These are phyloP conservation scores for Ophion ellenae DNA, from an alignment of 2,888 invertebrate species.

Conservation along the genomic window DNA sequence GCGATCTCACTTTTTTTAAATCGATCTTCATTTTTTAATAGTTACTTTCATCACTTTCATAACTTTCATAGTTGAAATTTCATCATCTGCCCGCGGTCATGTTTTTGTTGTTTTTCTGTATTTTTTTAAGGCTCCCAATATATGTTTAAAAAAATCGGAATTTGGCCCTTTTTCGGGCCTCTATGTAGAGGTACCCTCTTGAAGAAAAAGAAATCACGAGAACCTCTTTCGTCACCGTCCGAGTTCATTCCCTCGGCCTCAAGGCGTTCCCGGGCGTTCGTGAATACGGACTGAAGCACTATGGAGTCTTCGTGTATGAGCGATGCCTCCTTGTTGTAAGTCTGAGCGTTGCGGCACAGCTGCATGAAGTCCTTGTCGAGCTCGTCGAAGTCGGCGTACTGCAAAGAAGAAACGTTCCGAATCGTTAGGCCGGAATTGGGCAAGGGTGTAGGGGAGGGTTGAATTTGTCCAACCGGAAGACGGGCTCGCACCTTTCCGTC, in stretches of 20 bases:
- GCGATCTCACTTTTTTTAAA: too few relatives aligned
- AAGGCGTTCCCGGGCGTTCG: constrained; percentile 87
- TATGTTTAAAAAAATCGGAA: too few relatives aligned
- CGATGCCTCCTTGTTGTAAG: constrained; percentile 98
- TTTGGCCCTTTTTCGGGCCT: too few relatives aligned
- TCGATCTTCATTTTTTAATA: too few relatives aligned
- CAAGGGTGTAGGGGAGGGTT: neutral
- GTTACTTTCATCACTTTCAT: too few relatives aligned
- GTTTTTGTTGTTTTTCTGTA: too few relatives aligned
- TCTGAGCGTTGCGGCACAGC: constrained; percentile 98
- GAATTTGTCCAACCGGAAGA: constrained; percentile 7
- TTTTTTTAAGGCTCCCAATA: too few relatives aligned
- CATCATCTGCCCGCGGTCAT: too few relatives aligned
- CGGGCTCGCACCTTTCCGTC: constrained; percentile 89
- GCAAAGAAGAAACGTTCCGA: constrained; percentile 71
- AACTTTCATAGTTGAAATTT: too few relatives aligned
- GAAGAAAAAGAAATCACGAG: constrained; percentile 26
- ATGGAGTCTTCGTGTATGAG: constrained; percentile 98
- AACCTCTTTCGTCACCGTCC: constrained; percentile 84
- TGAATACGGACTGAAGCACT: constrained; percentile 94
- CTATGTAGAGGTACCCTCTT: too few relatives aligned
- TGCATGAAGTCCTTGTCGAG: constrained; percentile 96
- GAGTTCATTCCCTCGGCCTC: constrained; percentile 84
- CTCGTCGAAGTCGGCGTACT: constrained; percentile 93
- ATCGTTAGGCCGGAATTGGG: neutral